Conservation (phyloP, 1,140 invertebrate species). For the Brachionus angularis region DNA sequence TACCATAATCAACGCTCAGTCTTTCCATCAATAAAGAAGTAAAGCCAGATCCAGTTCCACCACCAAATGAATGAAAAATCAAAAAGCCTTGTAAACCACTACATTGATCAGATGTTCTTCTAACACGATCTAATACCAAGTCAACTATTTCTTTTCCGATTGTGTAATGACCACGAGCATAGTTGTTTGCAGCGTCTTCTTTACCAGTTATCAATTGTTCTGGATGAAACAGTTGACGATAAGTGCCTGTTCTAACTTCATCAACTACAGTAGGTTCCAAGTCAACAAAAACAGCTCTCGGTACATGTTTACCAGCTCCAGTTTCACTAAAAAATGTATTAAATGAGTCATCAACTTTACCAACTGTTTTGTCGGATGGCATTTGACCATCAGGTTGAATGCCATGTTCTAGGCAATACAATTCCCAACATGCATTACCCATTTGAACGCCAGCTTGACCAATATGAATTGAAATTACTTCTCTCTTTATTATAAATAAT, state of each 20-base stretch:
- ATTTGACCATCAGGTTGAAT: conserved; percentile 41
- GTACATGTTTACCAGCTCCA: conserved; percentile 57
- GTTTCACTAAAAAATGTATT: conserved; percentile 48
- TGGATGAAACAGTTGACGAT: conserved; percentile 56
- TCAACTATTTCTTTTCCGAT: conserved; percentile 57
- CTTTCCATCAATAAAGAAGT: conserved; percentile 80
- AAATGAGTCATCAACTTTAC: conserved; percentile 43
- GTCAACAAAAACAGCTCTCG: conserved; percentile 57
- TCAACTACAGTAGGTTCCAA: conserved; percentile 55
- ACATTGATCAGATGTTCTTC: conserved; percentile 53
- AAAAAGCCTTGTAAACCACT: conserved; percentile 44
- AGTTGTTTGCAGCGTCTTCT: conserved; percentile 73
- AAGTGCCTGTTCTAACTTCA: conserved; percentile 50
- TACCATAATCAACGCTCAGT: conserved; percentile 80
- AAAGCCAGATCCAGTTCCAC: conserved; percentile 78
- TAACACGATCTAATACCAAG: conserved; percentile 66
- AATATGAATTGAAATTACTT: conserved; percentile 35
- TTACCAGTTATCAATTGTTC: conserved; percentile 61
- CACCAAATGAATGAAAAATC: conserved; percentile 43
- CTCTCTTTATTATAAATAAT: conserved; percentile 17
- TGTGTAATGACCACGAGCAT: conserved; percentile 61
- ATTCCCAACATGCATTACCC: conserved; percentile 42
- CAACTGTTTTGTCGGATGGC: not conserved
- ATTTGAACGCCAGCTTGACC: conserved; percentile 44
- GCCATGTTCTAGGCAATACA: conserved; percentile 38